A percentile compares a stretch with the other conserved stretches of the same genome.
phyloP scores from a whole-genome alignment of 2,113 vertebrate genomes.

The Saimiri boliviensis region DNA sequence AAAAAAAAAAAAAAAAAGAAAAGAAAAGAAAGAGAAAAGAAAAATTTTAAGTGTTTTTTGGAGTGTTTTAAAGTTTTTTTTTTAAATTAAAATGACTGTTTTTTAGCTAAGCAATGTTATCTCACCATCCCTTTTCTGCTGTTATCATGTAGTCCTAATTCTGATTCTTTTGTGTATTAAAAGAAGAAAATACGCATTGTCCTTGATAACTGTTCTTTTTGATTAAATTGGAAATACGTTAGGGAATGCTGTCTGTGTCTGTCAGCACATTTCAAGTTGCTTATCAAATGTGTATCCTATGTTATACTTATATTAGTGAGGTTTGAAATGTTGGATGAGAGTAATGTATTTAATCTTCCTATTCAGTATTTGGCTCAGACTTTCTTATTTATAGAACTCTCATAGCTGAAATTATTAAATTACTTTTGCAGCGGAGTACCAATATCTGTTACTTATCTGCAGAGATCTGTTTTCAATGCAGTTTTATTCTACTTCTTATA shows the following conservation, averaged over 20 bases:
- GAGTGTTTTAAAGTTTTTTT: neutral
- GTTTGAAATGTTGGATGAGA: constrained; percentile 37
- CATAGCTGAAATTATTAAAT: neutral
- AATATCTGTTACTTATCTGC: neutral
- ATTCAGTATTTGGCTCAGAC: neutral
- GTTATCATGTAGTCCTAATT: neutral
- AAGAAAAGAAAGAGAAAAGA: no score
- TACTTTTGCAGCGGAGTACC: neutral
- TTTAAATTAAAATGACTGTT: neutral
- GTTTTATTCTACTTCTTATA: neutral
- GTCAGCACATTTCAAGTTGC: constrained; percentile 32
- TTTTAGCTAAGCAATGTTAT: neutral
- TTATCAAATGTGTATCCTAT: neutral
- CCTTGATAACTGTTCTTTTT: neutral
- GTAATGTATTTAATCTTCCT: neutral
- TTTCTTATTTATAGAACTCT: constrained; percentile 3
- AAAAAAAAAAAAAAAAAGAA: neutral
- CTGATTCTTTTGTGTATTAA: constrained; percentile 12
- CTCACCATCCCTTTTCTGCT: neutral
- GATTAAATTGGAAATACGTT: constrained; percentile 39
- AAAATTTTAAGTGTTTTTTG: neutral
- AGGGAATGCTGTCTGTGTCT: neutral
- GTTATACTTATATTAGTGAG: neutral
- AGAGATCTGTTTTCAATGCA: neutral
- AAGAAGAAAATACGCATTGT: neutral